These are phyloP conservation scores for Rotaria magnacalcarata DNA, from an alignment of 2,888 invertebrate genomes.

Conservation along the genomic window DNA sequence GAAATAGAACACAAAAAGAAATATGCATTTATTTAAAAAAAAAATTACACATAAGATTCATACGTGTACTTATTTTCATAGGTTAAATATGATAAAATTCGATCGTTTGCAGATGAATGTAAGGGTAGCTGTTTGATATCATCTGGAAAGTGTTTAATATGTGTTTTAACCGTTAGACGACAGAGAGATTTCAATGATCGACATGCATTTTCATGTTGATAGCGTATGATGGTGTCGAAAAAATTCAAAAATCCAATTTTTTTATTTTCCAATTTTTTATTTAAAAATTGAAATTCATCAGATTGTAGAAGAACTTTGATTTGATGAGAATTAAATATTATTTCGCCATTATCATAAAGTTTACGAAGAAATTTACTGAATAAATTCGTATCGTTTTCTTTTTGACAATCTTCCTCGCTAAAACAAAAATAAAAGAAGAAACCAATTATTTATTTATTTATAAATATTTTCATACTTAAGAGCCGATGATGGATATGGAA, in stretches of 20 bases:
- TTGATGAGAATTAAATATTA: background rate
- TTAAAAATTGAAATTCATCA: slow-evolving; percentile 9
- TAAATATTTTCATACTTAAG: background rate
- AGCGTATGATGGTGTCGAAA: background rate
- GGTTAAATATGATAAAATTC: background rate
- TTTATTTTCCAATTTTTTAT: slow-evolving; percentile 36
- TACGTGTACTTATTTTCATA: slow-evolving; percentile 23
- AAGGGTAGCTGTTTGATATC: background rate
- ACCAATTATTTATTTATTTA: too few relatives aligned
- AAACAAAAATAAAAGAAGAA: background rate
- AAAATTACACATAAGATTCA: slow-evolving; percentile 32
- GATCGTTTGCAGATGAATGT: background rate
- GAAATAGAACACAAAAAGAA: background rate
- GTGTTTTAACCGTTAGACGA: background rate
- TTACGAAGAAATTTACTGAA: slow-evolving; percentile 17
- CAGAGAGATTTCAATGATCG: background rate
- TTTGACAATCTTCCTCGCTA: background rate
- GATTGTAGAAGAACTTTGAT: slow-evolving; percentile 6
- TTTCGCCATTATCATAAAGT: slow-evolving; percentile 30
- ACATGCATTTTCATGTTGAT: background rate
- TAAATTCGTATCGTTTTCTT: background rate
- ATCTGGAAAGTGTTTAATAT: slow-evolving; percentile 23
- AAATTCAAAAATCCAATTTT: slow-evolving; percentile 3
- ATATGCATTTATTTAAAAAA: background rate
- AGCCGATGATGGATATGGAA: background rate